Conservation (phyloP, 2,888 invertebrate genomes). For the Oscheius sp. region DNA sequence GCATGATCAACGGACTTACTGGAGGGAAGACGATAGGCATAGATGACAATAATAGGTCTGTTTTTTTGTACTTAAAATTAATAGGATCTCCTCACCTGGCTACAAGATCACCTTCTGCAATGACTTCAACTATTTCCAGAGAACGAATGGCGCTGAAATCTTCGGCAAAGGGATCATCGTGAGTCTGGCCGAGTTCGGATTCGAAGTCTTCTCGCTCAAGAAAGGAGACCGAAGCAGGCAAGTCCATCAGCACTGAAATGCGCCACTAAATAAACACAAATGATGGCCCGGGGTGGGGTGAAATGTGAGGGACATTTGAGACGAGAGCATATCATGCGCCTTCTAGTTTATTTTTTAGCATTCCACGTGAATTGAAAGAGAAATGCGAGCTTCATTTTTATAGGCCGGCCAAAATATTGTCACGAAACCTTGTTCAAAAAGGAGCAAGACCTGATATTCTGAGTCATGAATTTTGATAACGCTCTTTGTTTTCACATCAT, state of each 20-base stretch:
- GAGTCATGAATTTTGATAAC: too few relatives aligned
- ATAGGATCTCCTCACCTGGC: constrained; percentile 53
- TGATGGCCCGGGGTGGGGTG: not conserved
- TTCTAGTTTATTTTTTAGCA: too few relatives aligned
- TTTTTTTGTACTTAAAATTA: not conserved
- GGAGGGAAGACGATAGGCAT: constrained; percentile 87
- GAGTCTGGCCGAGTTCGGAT: constrained; percentile 40
- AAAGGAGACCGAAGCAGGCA: constrained; percentile 47
- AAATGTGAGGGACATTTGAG: constrained; percentile 13
- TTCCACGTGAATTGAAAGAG: too few relatives aligned
- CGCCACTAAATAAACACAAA: constrained; percentile 35
- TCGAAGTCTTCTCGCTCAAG: constrained; percentile 58
- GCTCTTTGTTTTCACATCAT: too few relatives aligned
- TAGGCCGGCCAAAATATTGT: too few relatives aligned
- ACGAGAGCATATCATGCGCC: not conserved
- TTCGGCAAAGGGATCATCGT: constrained; percentile 54
- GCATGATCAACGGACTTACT: constrained; percentile 82
- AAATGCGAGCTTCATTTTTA: too few relatives aligned
- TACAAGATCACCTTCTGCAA: constrained; percentile 73
- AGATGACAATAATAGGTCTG: constrained; percentile 91
- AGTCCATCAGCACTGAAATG: constrained; percentile 32
- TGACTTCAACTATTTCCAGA: constrained; percentile 84
- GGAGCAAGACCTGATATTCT: too few relatives aligned
- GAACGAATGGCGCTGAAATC: constrained; percentile 77
- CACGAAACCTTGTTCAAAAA: too few relatives aligned